These are phyloP conservation scores for Chloropsis hardwickii DNA, from an alignment of 2,113 vertebrate genomes.

Conservation along the genomic window DNA sequence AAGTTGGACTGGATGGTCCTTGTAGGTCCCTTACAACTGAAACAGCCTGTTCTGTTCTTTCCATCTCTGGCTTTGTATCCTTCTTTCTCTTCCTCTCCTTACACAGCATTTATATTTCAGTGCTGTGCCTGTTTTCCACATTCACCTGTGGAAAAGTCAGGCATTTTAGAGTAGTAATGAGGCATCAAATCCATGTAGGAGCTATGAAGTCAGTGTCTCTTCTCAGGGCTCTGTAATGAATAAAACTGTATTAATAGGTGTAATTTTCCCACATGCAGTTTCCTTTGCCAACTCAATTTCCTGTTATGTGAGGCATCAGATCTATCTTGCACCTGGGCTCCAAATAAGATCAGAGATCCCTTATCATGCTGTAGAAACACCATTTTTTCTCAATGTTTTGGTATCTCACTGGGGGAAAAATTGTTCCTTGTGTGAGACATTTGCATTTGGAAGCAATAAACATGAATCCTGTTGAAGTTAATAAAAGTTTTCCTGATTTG, in stretches of 20 bases:
- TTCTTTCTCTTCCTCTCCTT: neutral
- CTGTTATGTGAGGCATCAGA: neutral
- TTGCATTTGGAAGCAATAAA: neutral
- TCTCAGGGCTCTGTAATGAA: neutral
- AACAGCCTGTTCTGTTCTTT: neutral
- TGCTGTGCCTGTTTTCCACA: neutral
- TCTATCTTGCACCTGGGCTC: neutral
- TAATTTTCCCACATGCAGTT: neutral
- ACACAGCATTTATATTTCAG: neutral
- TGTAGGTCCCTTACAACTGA: neutral
- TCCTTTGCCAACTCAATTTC: neutral
- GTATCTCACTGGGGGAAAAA: neutral
- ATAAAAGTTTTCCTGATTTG: neutral
- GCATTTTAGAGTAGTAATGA: neutral
- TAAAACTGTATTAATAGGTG: neutral
- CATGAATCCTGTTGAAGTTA: neutral
- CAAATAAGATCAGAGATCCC: neutral
- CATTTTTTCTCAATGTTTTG: neutral
- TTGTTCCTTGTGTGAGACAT: neutral
- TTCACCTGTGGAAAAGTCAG: neutral
- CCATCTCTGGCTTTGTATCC: neutral
- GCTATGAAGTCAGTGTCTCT: neutral
- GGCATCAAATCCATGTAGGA: neutral
- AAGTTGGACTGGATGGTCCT: neutral
- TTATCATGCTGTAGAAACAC: neutral